These are phyloP conservation scores for Troglohyphantes excavatus DNA, from an alignment of 2,888 invertebrate species.

Conservation along the genomic window DNA sequence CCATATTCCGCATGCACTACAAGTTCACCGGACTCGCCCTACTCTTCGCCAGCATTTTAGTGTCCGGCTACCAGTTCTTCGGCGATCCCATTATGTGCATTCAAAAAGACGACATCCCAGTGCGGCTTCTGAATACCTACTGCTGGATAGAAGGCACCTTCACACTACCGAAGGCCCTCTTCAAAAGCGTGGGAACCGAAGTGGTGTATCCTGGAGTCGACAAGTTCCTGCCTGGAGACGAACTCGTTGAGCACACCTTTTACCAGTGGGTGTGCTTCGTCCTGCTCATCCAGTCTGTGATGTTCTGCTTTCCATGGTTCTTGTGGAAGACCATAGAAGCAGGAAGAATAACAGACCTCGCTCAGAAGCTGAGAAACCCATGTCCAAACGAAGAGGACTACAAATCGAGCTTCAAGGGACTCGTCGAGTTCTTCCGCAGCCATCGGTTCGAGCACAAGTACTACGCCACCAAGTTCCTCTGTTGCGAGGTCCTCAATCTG, in stretches of 20 bases:
- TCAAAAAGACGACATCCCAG: slow-evolving; percentile 89
- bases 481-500: slow-evolving; percentile 80
- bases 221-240: slow-evolving; percentile 80
- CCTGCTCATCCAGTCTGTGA: slow-evolving; percentile 81
- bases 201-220: slow-evolving; percentile 82
- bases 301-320: slow-evolving; percentile 81
- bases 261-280: slow-evolving; percentile 82
- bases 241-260: slow-evolving; percentile 80
- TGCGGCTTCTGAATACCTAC: slow-evolving; percentile 95
- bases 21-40: slow-evolving; percentile 79
- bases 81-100: slow-evolving; percentile 93
- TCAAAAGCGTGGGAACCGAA: slow-evolving; percentile 77
- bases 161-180: slow-evolving; percentile 81
- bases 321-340: slow-evolving; percentile 80
- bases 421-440: slow-evolving; percentile 79
- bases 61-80: slow-evolving; percentile 79
- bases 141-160: slow-evolving; percentile 86
- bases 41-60: slow-evolving; percentile 79
- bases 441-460: slow-evolving; percentile 77
- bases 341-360: slow-evolving; percentile 77
- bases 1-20: slow-evolving; percentile 86
- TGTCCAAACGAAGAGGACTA: slow-evolving; percentile 70
- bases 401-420: slow-evolving; percentile 56
- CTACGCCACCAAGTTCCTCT: slow-evolving; percentile 79
- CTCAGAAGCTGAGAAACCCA: slow-evolving; percentile 80